phyloP scores from a whole-genome alignment of 64 coral and sea anemone species.

The Catalaphyllia jardinei region DNA sequence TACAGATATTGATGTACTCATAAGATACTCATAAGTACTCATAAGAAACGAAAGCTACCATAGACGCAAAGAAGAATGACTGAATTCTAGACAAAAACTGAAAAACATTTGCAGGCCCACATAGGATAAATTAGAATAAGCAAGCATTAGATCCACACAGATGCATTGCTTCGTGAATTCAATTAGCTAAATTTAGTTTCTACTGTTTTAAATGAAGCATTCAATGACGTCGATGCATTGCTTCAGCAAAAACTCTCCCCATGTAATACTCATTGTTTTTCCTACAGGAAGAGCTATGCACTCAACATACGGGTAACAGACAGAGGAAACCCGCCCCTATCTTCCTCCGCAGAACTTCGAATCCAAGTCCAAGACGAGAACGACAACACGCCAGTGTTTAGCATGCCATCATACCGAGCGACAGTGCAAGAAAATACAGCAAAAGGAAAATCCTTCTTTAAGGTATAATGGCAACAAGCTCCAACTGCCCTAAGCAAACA shows the following conservation, averaged over 20 bases:
- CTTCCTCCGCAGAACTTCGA: constrained; percentile 25
- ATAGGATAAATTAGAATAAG: no score
- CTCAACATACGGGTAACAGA: constrained; percentile 71
- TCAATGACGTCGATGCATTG: neutral
- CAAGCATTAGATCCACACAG: no score
- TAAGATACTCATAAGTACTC: no score
- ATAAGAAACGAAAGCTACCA: no score
- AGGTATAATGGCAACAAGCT: neutral
- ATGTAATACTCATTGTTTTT: neutral
- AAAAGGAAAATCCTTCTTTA: constrained; percentile 42
- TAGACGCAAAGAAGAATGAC: no score
- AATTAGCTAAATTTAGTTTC: no score
- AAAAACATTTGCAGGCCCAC: no score
- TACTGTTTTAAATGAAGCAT: neutral
- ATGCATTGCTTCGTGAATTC: no score
- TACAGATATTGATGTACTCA: no score
- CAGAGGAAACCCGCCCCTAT: constrained; percentile 74
- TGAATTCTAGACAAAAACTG: no score
- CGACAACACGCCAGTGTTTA: constrained; percentile 71
- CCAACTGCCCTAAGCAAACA: neutral
- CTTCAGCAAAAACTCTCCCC: neutral
- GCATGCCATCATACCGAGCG: constrained; percentile 24
- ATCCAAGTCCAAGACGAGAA: constrained; percentile 72
- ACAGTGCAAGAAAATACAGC: constrained; percentile 55
- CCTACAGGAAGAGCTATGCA: constrained; percentile 42